phyloP scores from a whole-genome alignment of 1,140 invertebrate genomes.

The Euwallacea fornicatus region DNA sequence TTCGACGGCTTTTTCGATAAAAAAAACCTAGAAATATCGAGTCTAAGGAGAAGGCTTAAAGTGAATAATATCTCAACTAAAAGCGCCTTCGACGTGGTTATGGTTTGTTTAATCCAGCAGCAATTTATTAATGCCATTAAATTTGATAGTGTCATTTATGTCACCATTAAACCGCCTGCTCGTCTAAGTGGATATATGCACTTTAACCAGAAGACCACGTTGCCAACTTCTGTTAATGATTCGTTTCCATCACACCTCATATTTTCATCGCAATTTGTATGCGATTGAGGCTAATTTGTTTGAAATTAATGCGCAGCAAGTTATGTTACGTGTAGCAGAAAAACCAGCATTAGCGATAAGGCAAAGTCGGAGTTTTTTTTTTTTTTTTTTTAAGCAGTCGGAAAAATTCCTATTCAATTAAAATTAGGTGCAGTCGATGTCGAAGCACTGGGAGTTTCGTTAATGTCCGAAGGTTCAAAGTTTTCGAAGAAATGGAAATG shows the following conservation, averaged over 20 bases:
- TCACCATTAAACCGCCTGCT: conserved; percentile 31
- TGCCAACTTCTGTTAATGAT: conserved; percentile 14
- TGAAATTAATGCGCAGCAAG: background rate
- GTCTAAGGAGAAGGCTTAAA: background rate
- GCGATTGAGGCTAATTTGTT: background rate
- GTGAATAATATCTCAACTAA: conserved; percentile 17
- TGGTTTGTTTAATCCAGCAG: conserved; percentile 31
- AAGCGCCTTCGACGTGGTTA: conserved; percentile 29
- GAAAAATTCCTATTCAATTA: too few relatives aligned
- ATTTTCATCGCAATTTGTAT: background rate
- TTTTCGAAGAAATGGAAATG: too few relatives aligned
- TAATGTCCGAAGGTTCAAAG: too few relatives aligned
- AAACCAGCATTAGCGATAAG: background rate
- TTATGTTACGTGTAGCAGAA: background rate
- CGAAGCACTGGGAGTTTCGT: too few relatives aligned
- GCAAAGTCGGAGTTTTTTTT: background rate
- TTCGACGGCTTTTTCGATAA: background rate
- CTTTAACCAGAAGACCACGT: conserved; percentile 11
- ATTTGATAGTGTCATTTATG: conserved; percentile 35
- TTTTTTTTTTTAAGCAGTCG: background rate
- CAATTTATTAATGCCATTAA: conserved; percentile 31
- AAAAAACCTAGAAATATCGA: background rate
- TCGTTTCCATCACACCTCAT: conserved; percentile 6
- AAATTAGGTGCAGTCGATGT: too few relatives aligned
- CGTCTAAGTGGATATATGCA: conserved; percentile 24